Base-by-base conservation (phyloP, 2,888 invertebrate species). In the Eristalis arbustorum region DNA sequence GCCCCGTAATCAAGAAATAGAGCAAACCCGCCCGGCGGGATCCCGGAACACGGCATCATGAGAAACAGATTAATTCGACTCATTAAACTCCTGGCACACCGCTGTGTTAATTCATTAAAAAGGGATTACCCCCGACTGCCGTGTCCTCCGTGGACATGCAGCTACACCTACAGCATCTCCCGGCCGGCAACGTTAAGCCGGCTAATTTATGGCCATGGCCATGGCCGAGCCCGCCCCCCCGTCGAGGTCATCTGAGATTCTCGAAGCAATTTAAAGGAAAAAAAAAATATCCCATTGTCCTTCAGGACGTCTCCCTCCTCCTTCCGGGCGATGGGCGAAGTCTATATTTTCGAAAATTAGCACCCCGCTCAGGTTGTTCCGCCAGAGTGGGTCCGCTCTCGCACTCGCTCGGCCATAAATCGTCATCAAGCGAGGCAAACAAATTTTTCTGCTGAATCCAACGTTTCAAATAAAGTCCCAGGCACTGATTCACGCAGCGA, bases 21-120 rank as follows among this genome's bases (percentile, higher is more conserved):
- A 18, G 13, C 56, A 23, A 62, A 37, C 69, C 59, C 1, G 0
- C 59, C 59, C 59, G 71, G 14, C 37, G 40, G 3, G 18, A 42
- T 25, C 57, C 57, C 25, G 0, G 34, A 28, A 59, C 42, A 59
- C 42, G 10, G 22, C 64, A 72, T 49, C 31, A 61, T 18, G 25
- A 18, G 4, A 23, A 56, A 61, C 59, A 68, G 57, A 79, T 75
- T 79, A 79, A 71, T 84, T 71, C 11, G 59, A 31, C 49, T 71
- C 75, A 71, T 79, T 79, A 80, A 75, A 34, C 62, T 42, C 67
- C 22, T 40, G 62, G 31, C 57, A 8, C 79, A 71, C 62, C 63
- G 34, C 18, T 61, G 69, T 73, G 76, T 81, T 77, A 69, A 84
- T 81, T 81, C 73, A 85, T 85, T 85, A 85, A 81, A 85, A 77